These are phyloP conservation scores for Setipinna tenuifilis DNA, from an alignment of 2,797 vertebrate species.

Conservation along the genomic window DNA sequence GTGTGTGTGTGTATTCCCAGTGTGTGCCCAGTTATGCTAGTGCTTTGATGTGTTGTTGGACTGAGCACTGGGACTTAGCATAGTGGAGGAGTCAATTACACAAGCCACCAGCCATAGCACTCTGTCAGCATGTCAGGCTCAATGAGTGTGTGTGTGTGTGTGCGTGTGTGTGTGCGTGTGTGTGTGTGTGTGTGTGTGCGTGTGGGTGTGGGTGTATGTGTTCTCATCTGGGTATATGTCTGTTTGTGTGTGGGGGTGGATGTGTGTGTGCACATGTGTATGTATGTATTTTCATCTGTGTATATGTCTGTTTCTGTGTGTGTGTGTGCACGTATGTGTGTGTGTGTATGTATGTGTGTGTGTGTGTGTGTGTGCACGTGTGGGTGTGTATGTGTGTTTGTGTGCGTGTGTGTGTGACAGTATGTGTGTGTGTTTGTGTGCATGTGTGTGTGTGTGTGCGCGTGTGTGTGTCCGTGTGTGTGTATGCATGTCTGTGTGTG, in stretches of 20 bases:
- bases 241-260: background rate
- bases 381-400: background rate
- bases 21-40: background rate
- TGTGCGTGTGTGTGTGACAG: background rate
- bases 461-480: background rate
- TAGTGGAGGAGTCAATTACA: background rate
- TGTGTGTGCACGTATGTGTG: no score
- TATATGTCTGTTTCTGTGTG: no score
- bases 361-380: background rate
- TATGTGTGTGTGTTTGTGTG: background rate
- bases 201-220: background rate
- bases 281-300: background rate
- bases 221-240: background rate
- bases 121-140: background rate
- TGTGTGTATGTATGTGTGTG: background rate
- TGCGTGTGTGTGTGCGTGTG: background rate
- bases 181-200: background rate
- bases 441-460: background rate
- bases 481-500: background rate
- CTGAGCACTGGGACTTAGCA: slow-evolving; percentile 13
- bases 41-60: slow-evolving; percentile 10
- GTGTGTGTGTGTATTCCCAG: background rate
- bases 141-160: background rate
- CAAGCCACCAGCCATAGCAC: background rate
- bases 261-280: background rate